A percentile compares a stretch with the other conserved stretches of the same genome.
These are phyloP conservation scores for Drymodes brunneopygia DNA, from an alignment of 2,113 vertebrate genomes.

Conservation along the genomic window DNA sequence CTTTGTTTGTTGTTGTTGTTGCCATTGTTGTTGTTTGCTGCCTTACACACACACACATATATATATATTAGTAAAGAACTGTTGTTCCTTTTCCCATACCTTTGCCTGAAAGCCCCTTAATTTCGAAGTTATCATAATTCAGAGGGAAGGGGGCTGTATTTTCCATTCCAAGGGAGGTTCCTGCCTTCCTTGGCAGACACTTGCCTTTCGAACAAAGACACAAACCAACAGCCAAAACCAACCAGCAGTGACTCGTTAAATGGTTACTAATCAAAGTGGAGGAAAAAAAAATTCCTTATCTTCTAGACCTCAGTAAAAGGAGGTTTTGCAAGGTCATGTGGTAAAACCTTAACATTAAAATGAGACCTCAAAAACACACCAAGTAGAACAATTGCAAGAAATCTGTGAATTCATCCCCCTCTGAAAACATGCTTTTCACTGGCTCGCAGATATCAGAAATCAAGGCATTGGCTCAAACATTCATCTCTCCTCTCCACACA, in stretches of 20 bases:
- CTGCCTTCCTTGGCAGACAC: not conserved
- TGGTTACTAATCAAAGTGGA: not conserved
- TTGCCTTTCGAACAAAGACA: not conserved
- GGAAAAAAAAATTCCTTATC: not conserved
- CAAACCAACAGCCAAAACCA: constrained; percentile 3
- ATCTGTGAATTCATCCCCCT: not conserved
- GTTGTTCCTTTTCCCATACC: not conserved
- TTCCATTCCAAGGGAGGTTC: not conserved
- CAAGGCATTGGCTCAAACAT: not conserved
- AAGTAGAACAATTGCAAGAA: not conserved
- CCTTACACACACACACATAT: not conserved
- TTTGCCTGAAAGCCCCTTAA: not conserved
- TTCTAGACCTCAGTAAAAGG: not conserved
- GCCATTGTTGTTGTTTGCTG: not conserved
- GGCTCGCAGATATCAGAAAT: not conserved
- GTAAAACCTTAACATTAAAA: not conserved
- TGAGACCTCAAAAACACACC: not conserved
- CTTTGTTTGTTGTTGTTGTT: not conserved
- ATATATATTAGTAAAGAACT: not conserved
- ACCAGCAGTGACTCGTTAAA: not conserved
- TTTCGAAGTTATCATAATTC: not conserved
- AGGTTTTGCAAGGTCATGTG: not conserved
- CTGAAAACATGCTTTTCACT: not conserved
- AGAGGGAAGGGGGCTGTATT: not conserved
- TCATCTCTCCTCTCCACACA: not conserved